A percentile compares a stretch with the other conserved stretches of the same genome.
These are phyloP conservation scores for Bombus polaris DNA, from an alignment of 1,140 invertebrate species.

Conservation along the genomic window DNA sequence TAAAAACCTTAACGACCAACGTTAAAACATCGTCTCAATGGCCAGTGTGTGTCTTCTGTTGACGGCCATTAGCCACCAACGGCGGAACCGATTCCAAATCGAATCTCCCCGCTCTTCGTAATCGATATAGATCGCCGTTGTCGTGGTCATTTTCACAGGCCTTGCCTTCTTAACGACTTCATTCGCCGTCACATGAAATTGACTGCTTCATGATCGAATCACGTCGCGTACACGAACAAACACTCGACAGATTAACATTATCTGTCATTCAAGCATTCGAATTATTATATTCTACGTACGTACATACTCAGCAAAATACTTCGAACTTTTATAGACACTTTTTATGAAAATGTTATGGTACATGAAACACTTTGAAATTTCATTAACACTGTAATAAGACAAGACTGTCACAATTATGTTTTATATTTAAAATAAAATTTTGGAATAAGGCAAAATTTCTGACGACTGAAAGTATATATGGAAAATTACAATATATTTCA, in stretches of 20 bases:
- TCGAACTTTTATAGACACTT: too few species aligned
- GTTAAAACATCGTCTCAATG: background rate
- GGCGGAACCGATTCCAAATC: conserved; percentile 3
- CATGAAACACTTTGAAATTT: too few species aligned
- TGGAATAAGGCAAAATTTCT: too few species aligned
- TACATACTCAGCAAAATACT: too few species aligned
- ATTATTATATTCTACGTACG: too few species aligned
- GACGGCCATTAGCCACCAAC: conserved; percentile 16
- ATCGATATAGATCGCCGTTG: conserved; percentile 22
- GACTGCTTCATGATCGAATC: background rate
- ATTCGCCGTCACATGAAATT: background rate
- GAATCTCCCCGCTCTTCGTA: background rate
- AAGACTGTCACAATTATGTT: too few species aligned
- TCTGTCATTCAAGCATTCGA: too few species aligned
- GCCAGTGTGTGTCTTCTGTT: background rate
- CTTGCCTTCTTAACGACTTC: conserved; percentile 15
- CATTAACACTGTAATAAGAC: too few species aligned
- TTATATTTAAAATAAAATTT: too few species aligned
- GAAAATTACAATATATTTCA: too few species aligned
- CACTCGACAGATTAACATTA: background rate
- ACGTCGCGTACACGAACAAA: background rate
- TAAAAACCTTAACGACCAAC: conserved; percentile 4
- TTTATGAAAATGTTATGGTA: too few species aligned
- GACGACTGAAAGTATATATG: too few species aligned
- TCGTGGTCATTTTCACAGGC: background rate